These are phyloP conservation scores for Brachionus manjavacas DNA, from an alignment of 1,140 invertebrate genomes.

Conservation along the genomic window DNA sequence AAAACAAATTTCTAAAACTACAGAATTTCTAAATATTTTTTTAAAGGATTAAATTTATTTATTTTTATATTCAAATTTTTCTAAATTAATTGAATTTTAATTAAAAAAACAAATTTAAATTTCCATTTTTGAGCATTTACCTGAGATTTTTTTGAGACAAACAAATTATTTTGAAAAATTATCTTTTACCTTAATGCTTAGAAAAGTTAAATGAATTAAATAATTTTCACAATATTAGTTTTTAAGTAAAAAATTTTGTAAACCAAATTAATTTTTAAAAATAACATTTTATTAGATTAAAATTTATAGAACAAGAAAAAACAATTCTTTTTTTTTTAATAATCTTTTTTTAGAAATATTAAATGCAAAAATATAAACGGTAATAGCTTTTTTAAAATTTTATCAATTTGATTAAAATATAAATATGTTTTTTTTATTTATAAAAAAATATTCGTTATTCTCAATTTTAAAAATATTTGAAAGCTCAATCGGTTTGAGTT, in stretches of 20 bases:
- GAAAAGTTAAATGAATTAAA: neutral
- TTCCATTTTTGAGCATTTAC: too few relatives aligned
- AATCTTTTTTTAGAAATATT: neutral
- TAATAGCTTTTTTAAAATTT: neutral
- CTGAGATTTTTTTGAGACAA: neutral
- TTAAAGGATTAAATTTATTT: too few relatives aligned
- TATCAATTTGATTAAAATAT: neutral
- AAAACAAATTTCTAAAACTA: too few relatives aligned
- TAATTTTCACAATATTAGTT: neutral
- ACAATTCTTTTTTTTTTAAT: neutral
- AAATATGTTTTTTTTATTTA: neutral
- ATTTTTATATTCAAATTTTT: too few relatives aligned
- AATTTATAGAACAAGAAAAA: neutral
- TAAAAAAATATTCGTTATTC: neutral
- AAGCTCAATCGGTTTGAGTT: neutral
- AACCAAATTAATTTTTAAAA: neutral
- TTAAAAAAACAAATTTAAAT: too few relatives aligned
- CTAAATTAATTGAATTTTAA: too few relatives aligned
- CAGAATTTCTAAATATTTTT: too few relatives aligned
- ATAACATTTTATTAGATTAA: neutral
- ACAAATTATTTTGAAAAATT: neutral
- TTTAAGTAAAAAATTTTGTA: neutral
- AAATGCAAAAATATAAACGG: neutral
- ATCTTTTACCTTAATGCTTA: neutral
- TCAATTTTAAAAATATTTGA: neutral